Evolutionary conservation across 2,888 invertebrate species (phyloP).

Genomic region (Agrotis clavis): DNA sequence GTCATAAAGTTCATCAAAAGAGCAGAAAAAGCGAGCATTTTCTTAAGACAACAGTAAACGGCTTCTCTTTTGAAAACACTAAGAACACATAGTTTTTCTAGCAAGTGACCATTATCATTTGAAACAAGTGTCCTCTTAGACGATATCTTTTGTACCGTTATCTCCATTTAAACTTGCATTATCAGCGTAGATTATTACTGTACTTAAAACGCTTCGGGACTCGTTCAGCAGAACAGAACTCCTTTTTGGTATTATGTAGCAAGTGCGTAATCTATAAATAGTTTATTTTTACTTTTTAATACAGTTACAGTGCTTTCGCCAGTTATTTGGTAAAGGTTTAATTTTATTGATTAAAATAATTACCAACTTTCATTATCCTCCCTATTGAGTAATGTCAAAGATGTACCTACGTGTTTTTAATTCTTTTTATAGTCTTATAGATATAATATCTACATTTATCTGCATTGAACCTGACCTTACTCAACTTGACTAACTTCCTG

Average conservation of each 20-base stretch:
- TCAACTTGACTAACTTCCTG: too few species aligned
- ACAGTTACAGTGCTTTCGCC: not conserved
- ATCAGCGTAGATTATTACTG: constrained; percentile 69
- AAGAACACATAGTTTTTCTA: constrained; percentile 15
- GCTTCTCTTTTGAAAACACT: constrained; percentile 22
- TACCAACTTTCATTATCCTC: not conserved
- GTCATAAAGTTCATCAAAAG: too few species aligned
- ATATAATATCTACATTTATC: too few species aligned
- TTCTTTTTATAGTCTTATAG: not conserved
- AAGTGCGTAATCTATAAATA: constrained; percentile 26
- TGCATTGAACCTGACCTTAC: not conserved
- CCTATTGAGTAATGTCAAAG: not conserved
- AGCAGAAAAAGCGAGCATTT: too few species aligned
- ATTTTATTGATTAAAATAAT: constrained; percentile 11
- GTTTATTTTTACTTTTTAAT: constrained; percentile 18
- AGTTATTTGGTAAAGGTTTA: not conserved
- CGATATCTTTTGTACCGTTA: constrained; percentile 46
- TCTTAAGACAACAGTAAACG: not conserved
- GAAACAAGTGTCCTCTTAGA: constrained; percentile 62
- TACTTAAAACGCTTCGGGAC: constrained; percentile 66
- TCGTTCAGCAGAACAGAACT: constrained; percentile 21
- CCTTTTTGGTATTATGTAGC: constrained; percentile 24
- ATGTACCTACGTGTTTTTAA: not conserved
- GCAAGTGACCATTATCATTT: constrained; percentile 33
- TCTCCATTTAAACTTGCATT: constrained; percentile 52